Evolutionary conservation across 2,888 invertebrate genomes (phyloP), one percentile per base, ranked within the genome.

Genomic region (Dusona sp.): DNA sequence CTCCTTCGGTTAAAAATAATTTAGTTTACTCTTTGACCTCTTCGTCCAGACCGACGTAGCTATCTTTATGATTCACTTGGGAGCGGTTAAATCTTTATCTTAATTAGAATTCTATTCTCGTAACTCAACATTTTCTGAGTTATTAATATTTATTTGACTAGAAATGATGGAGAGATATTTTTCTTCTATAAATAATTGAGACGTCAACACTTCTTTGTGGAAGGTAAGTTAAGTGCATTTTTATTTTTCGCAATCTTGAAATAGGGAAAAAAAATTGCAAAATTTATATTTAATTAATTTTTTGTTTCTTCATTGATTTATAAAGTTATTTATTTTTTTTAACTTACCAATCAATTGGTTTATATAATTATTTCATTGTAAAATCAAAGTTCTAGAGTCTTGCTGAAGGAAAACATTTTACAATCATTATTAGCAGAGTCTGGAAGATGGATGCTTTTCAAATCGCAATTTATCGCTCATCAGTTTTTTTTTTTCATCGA

Each of bases 11-110:
- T 61, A 29, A 61, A 61, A 61, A 61, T 61, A 61, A 16, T 29
- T 16, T 16, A 16, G 29, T 7, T 11, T 61, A 29, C 61, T 29
- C 61, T 61, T 29, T 29, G 61, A 61, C 61, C 61, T 61, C 61
- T 29, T 29, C 48, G 16, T 29, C 61, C 61, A 29, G 61, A 29
- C 61, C 4, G 61, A 29, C 61, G 61, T 6, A 16, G 29, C n/a
- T 61, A 61, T 61, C 61, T 61, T 29, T 7, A 61, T 7, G 61
- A 61, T 61, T 61, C 61, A 61, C 29, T 29, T 61, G 61, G 61
- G 29, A 61, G 16, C 61, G 16, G 16, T 4, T 29, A 4, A 29
- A 29, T 29, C 7, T 29, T 61, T 16, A 61, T 61, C 61, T 29
- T 6, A 61, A 61, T 61, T 61, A 29, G 13, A 13, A 29, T 61